Evolutionary conservation across 1,140 invertebrate species (phyloP), one percentile per base, ranked within the genome.

Genomic region (Arctopsyche grandis): DNA sequence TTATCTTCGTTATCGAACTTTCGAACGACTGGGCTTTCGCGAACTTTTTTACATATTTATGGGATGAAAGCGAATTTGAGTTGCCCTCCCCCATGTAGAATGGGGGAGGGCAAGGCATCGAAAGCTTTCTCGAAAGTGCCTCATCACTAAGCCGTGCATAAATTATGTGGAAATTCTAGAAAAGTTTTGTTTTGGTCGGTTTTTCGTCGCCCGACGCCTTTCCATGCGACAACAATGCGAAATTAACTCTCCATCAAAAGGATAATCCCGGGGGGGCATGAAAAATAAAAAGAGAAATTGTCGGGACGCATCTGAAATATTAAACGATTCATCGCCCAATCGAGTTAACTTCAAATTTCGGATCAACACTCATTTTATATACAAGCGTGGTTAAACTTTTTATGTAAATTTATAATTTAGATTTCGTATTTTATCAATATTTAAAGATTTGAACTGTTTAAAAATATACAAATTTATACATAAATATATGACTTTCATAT

Each of bases 31-130:
- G 63, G 63, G 21, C 56, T 19, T 38, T 38, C n/a, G 16, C 9
- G 63, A 66, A 66, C 63, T 66, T 66, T 38, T 60, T 66, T 66
- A 66, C 63, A 66, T 66, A 66, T 66, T 66, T 66, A 66, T 66
- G 24, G 63, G 63, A 66, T 66, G n/a, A 66, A 29, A 22, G 63
- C 63, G 63, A 66, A 21, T 66, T 66, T 22, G 56, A 19, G 21
- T 16, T 1, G 21, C 44, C 44, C 44, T 12, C 12, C 44, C 44
- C n/a, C n/a, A n/a, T 38, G 29, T 4, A 38, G 29, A 38, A 38
- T 4, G 29, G 29, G 3, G 29, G 29, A 1, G 3, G 29, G 1
- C 29, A 7, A 7, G 29, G 29, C 29, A 38, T 38, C 29, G 63
- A 14, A 22, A 29, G 24, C 24, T 26, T 66, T 66, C 14, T 19